These are phyloP conservation scores for Eptesicus fuscus DNA, from an alignment of 2,113 vertebrate species.

Conservation along the genomic window DNA sequence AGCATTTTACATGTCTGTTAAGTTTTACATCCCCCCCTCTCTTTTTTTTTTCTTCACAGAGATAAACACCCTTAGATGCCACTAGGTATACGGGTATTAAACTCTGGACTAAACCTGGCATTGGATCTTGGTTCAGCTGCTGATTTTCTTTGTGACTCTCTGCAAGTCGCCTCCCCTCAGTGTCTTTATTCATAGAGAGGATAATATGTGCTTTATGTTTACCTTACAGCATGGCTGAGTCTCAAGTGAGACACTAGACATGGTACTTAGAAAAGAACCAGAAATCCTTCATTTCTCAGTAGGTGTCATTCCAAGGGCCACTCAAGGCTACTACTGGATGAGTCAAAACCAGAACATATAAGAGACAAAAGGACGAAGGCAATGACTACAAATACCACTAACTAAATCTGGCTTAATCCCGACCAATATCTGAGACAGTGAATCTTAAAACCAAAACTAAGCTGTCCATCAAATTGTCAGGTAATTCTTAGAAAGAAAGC, in stretches of 20 bases:
- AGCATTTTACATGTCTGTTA: background rate
- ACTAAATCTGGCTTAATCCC: background rate
- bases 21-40: background rate
- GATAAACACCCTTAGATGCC: background rate
- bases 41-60: background rate
- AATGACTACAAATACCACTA: background rate
- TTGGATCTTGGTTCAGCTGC: conserved; percentile 1
- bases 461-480: background rate
- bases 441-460: background rate
- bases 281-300: background rate
- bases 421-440: background rate
- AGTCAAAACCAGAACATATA: conserved; percentile 29
- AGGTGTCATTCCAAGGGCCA: background rate
- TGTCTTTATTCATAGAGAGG: conserved; percentile 18
- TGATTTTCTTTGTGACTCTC: conserved; percentile 14
- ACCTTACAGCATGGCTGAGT: background rate
- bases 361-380: background rate
- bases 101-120: background rate
- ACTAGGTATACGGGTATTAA: background rate
- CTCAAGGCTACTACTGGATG: background rate
- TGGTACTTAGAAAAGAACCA: background rate
- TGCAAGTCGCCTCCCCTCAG: background rate
- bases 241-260: background rate
- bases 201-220: background rate
- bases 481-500: background rate